Conservation (phyloP, 37 sponge, comb jelly and placozoan species). For the Crambe crambe region DNA sequence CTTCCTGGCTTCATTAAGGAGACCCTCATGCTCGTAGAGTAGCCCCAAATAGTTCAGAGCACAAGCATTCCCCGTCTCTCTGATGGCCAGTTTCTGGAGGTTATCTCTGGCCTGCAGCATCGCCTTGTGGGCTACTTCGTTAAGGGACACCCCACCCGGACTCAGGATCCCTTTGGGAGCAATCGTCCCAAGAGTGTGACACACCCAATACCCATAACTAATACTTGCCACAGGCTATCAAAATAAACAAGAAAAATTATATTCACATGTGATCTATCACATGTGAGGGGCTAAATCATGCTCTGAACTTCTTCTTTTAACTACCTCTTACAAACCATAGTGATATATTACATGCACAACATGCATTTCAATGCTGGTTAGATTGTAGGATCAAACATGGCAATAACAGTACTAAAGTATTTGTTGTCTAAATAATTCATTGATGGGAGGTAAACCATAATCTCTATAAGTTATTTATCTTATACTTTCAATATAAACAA, state of each 20-base stretch:
- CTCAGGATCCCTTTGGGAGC: slow-evolving; percentile 21
- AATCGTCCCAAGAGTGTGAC: slow-evolving; percentile 49
- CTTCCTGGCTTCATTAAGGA: slow-evolving; percentile 21
- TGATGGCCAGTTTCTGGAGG: slow-evolving; percentile 40
- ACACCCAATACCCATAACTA: slow-evolving; percentile 85
- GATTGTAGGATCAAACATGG: too few species aligned
- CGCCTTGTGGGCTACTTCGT: slow-evolving; percentile 18
- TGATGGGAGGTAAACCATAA: too few species aligned
- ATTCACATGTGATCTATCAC: not conserved
- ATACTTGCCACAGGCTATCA: slow-evolving; percentile 57
- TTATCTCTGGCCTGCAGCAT: slow-evolving; percentile 76
- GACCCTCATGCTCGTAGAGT: slow-evolving; percentile 73
- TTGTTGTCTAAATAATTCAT: too few species aligned
- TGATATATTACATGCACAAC: too few species aligned
- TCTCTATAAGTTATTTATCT: too few species aligned
- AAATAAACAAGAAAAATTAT: not conserved
- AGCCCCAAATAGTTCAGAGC: slow-evolving; percentile 69
- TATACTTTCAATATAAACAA: too few species aligned
- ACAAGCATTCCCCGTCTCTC: slow-evolving; percentile 33
- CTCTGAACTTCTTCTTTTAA: not conserved
- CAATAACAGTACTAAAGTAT: too few species aligned
- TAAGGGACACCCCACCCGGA: slow-evolving; percentile 14
- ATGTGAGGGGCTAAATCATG: not conserved
- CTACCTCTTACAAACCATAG: too few species aligned
- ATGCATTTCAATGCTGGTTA: too few species aligned